Conservation (phyloP, 1,140 invertebrate genomes). For the Hyles vespertilio region DNA sequence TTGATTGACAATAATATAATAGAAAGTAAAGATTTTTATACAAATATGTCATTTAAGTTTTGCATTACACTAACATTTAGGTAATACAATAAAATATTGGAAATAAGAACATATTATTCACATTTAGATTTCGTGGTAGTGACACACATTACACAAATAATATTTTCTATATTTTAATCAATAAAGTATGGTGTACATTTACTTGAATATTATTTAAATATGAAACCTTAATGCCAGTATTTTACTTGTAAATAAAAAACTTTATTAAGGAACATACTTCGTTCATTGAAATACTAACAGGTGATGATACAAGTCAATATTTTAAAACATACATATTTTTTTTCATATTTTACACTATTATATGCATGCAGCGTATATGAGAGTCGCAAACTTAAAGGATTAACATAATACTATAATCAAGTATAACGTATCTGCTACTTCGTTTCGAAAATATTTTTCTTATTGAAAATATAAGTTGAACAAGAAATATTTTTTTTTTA, state of each 20-base stretch:
- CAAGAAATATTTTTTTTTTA: no score
- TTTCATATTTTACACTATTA: neutral
- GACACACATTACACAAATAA: neutral
- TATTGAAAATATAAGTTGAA: no score
- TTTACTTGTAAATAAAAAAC: conserved; percentile 69
- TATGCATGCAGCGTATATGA: neutral
- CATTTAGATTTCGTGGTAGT: no score
- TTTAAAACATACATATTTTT: neutral
- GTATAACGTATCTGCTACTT: no score
- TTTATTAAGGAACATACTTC: conserved; percentile 65
- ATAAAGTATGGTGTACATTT: conserved; percentile 3
- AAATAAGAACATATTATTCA: conserved; percentile 32
- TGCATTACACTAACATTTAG: conserved; percentile 46
- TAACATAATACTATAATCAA: no score
- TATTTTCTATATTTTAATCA: neutral
- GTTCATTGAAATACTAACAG: conserved; percentile 20
- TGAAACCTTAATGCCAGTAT: conserved; percentile 64
- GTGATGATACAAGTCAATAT: conserved; percentile 4
- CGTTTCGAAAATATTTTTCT: no score
- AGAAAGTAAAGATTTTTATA: conserved; percentile 62
- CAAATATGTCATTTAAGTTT: conserved; percentile 61
- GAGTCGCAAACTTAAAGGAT: no score
- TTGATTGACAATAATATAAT: conserved; percentile 57
- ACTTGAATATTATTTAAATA: conserved; percentile 25
- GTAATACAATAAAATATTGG: conserved; percentile 35